Evolutionary conservation across 2,113 vertebrate genomes (phyloP).

Genomic region (Patagioenas fasciata): DNA sequence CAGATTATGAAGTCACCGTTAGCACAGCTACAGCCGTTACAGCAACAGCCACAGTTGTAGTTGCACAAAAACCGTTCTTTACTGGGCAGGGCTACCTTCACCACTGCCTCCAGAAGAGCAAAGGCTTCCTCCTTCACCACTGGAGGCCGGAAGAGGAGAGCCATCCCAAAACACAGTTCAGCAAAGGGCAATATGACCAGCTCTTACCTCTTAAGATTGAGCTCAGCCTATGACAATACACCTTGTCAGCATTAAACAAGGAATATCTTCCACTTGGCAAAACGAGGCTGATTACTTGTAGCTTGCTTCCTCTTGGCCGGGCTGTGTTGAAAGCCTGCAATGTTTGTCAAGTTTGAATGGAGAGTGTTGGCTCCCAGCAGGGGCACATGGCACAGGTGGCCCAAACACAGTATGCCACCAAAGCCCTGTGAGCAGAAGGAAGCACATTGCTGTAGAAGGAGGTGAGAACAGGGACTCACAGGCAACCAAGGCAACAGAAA

Average conservation of each 20-base stretch:
- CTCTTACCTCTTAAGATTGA: neutral
- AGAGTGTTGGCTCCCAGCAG: neutral
- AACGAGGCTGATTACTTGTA: neutral
- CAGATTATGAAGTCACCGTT: neutral
- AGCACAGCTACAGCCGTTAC: neutral
- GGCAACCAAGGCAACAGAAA: rapidly evolving
- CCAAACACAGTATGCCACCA: neutral
- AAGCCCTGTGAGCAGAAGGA: neutral
- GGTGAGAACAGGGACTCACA: neutral
- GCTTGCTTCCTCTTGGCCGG: neutral
- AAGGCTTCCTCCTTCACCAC: neutral
- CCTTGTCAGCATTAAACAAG: neutral
- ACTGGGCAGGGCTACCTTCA: neutral
- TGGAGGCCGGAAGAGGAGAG: neutral
- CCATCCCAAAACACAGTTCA: neutral
- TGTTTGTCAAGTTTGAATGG: rapidly evolving
- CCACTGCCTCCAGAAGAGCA: neutral
- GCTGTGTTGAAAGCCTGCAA: neutral
- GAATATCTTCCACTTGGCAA: neutral
- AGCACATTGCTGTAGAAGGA: rapidly evolving
- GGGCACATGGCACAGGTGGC: neutral
- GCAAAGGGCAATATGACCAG: neutral
- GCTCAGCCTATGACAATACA: neutral
- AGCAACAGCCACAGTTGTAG: rapidly evolving
- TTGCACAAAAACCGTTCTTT: neutral